phyloP scores from a whole-genome alignment of 2,797 vertebrate species.

The Urocyon cinereoargenteus region DNA sequence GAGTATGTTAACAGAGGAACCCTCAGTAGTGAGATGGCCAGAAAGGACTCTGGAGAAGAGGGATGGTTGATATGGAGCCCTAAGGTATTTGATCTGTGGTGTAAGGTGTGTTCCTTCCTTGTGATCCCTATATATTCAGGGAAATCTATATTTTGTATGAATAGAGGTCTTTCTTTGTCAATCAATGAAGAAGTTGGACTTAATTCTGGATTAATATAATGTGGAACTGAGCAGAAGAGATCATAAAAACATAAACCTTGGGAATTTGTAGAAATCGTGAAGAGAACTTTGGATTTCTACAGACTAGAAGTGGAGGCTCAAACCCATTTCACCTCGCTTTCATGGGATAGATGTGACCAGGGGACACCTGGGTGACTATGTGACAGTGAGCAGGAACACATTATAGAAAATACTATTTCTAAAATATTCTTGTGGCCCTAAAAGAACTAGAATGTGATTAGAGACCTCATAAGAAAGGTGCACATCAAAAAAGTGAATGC shows the following conservation, averaged over 20 bases:
- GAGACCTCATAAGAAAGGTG: conserved; percentile 5
- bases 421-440: background rate
- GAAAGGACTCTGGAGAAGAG: background rate
- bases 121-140: background rate
- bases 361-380: background rate
- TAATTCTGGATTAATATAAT: background rate
- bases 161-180: background rate
- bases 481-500: background rate
- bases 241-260: background rate
- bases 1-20: background rate
- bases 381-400: background rate
- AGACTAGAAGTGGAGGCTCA: background rate
- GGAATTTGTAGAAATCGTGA: background rate
- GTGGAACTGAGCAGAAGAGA: background rate
- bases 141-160: background rate
- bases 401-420: conserved; percentile 19
- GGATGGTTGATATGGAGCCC: background rate
- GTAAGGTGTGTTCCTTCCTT: background rate
- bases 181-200: background rate
- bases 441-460: background rate
- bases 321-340: background rate
- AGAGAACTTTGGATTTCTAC: background rate
- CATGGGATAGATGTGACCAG: background rate
- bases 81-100: background rate
- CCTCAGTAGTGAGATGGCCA: background rate